These are phyloP conservation scores for Gallinago jamesoni DNA, from an alignment of 2,113 vertebrate species.

Conservation along the genomic window DNA sequence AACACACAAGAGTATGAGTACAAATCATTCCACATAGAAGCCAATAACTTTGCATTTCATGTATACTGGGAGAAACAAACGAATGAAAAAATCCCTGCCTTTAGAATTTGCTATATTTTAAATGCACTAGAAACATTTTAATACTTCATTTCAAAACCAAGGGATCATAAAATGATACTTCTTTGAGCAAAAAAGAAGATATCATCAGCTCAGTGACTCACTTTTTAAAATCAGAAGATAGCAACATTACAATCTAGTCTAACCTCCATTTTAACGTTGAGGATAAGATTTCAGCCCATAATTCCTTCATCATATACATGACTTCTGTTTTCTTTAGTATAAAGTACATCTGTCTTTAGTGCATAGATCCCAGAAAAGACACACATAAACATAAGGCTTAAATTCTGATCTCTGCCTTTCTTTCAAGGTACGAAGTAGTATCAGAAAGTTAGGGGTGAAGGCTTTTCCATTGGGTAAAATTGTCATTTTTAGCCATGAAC, in stretches of 20 bases:
- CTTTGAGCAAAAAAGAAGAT: not conserved
- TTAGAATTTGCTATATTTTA: not conserved
- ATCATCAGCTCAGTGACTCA: not conserved
- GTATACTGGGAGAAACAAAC: not conserved
- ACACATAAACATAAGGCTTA: not conserved
- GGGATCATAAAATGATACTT: not conserved
- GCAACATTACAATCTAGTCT: not conserved
- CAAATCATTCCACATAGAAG: not conserved
- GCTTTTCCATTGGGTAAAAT: not conserved
- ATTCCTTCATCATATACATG: not conserved
- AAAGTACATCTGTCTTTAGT: not conserved
- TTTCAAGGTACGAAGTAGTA: not conserved
- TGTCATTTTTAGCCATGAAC: not conserved
- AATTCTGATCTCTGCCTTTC: not conserved
- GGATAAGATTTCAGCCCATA: not conserved
- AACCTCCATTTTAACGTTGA: not conserved
- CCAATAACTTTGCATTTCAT: not conserved
- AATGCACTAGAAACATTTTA: not conserved
- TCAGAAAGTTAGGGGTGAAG: not conserved
- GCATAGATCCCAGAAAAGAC: not conserved
- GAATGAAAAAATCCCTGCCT: fast-evolving
- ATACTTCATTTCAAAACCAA: not conserved
- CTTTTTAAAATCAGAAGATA: not conserved
- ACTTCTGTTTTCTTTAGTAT: not conserved
- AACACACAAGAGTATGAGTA: not conserved